Evolutionary conservation across 2,797 vertebrate genomes (phyloP).

Genomic region (Labroides dimidiatus): DNA sequence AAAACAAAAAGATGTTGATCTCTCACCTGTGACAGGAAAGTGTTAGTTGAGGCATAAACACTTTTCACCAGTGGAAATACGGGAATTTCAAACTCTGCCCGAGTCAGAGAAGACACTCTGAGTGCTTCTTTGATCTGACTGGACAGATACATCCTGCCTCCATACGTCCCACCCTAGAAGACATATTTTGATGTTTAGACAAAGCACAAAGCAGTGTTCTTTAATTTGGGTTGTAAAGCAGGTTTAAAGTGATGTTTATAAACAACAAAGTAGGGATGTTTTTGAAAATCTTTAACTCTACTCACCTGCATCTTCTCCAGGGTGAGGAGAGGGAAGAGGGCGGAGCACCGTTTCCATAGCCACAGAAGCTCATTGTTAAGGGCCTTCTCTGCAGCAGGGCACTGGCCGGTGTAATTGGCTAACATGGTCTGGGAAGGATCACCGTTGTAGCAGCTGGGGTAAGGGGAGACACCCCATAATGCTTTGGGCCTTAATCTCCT

Average conservation of each 20-base stretch:
- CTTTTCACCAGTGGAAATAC: slow-evolving; percentile 85
- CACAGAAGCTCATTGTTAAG: slow-evolving; percentile 84
- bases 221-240: background rate
- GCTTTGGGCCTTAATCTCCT: slow-evolving; percentile 83
- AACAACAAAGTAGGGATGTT: too few relatives aligned
- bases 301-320: slow-evolving; percentile 81
- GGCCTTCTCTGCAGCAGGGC: slow-evolving; percentile 79
- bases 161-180: slow-evolving; percentile 68
- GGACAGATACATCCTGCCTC: slow-evolving; percentile 76
- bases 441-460: slow-evolving; percentile 82
- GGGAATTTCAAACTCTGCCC: slow-evolving; percentile 77
- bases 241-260: background rate
- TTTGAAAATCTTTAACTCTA: background rate
- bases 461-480: slow-evolving; percentile 84
- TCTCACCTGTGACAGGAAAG: slow-evolving; percentile 83
- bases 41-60: slow-evolving; percentile 79
- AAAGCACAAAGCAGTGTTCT: background rate
- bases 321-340: slow-evolving; percentile 82
- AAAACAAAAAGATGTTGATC: background rate
- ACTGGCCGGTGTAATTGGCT: slow-evolving; percentile 81
- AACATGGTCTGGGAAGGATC: slow-evolving; percentile 67
- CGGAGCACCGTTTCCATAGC: slow-evolving; percentile 84
- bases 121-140: slow-evolving; percentile 83
- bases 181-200: background rate
- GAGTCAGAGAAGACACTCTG: slow-evolving; percentile 78